These are phyloP conservation scores for Tamandua tetradactyla DNA, from an alignment of 2,797 vertebrate species.

Conservation along the genomic window DNA sequence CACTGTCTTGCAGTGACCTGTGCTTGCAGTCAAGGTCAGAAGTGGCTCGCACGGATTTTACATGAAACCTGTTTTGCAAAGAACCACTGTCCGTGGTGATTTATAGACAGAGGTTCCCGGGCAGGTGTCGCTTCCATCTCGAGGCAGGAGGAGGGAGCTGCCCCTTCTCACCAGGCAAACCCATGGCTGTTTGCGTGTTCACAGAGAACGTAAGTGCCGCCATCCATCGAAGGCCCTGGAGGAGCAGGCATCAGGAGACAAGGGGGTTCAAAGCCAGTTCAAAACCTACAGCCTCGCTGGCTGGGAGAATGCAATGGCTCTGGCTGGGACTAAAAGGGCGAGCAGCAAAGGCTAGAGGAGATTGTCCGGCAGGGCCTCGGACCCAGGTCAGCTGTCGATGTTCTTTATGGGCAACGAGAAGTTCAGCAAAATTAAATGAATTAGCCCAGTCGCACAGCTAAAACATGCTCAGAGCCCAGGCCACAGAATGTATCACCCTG, in stretches of 20 bases:
- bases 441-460: too few relatives aligned
- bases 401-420: too few relatives aligned
- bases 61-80: constrained; percentile 71
- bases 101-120: constrained; percentile 3
- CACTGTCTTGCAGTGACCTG: constrained; percentile 35
- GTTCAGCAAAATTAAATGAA: too few relatives aligned
- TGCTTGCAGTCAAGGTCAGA: constrained; percentile 53
- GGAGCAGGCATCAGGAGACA: background rate
- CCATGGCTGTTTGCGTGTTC: background rate
- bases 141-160: background rate
- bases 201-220: too few relatives aligned
- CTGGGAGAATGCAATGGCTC: background rate
- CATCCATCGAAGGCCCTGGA: constrained; percentile 1
- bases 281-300: background rate
- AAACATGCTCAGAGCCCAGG: too few relatives aligned
- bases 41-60: constrained; percentile 58
- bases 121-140: constrained; percentile 39
- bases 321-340: too few relatives aligned
- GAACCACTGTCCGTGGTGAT: constrained; percentile 39
- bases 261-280: background rate
- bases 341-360: too few relatives aligned
- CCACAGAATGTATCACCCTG: too few relatives aligned
- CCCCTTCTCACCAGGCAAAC: background rate
- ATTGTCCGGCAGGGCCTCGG: too few relatives aligned
- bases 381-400: too few relatives aligned